These are phyloP conservation scores for Portunus trituberculatus DNA, from an alignment of 1,140 invertebrate genomes.

Conservation along the genomic window DNA sequence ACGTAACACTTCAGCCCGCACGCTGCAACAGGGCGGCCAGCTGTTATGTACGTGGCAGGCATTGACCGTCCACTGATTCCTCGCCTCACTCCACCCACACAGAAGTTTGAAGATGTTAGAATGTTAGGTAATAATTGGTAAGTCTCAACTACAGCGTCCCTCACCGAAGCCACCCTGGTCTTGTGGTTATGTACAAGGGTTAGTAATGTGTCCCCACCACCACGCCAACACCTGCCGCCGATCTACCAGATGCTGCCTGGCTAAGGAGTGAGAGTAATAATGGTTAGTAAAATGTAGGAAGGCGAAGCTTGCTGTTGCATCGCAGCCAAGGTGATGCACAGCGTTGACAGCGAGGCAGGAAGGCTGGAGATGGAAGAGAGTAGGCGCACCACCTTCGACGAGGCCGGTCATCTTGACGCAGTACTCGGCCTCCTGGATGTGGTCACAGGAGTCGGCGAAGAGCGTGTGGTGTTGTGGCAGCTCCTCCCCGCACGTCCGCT, in stretches of 20 bases:
- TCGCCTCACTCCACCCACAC: too few species aligned
- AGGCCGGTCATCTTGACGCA: conserved; percentile 97
- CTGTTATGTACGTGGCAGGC: neutral
- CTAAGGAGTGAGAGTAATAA: neutral
- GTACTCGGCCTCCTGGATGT: conserved; percentile 91
- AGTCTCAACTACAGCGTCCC: too few species aligned
- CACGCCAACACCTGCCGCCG: neutral
- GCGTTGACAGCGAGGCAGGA: neutral
- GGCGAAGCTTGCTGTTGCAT: neutral
- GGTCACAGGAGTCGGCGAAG: conserved; percentile 68
- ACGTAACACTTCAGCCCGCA: conserved; percentile 55
- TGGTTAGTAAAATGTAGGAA: neutral
- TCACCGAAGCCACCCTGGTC: neutral
- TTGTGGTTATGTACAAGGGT: neutral
- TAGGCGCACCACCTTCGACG: conserved; percentile 89
- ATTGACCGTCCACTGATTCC: too few species aligned
- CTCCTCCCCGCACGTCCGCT: conserved; percentile 73
- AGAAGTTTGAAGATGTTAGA: neutral
- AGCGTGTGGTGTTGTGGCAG: conserved; percentile 69
- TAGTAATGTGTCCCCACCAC: neutral
- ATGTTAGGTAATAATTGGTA: too few species aligned
- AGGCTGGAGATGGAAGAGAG: neutral
- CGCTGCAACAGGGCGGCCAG: conserved; percentile 50
- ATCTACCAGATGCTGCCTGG: neutral
- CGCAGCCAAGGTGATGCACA: neutral